A percentile compares a stretch with the other conserved stretches of the same genome.
These are phyloP conservation scores for Neomorphus geoffroyi DNA, from an alignment of 2,797 vertebrate species.

Conservation along the genomic window DNA sequence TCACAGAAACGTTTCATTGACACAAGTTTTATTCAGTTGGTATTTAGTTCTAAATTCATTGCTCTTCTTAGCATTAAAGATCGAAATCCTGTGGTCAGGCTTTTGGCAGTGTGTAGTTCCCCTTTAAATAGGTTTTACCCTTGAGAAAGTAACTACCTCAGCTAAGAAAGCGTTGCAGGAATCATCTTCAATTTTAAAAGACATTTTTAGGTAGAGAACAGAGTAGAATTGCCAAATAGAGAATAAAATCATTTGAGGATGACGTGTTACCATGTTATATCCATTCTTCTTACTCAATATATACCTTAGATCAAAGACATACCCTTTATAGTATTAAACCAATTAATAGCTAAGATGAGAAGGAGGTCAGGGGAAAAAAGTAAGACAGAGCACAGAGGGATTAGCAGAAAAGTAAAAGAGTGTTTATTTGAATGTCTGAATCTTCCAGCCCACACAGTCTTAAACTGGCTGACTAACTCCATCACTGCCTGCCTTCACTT, in stretches of 20 bases:
- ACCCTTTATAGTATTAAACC: background rate
- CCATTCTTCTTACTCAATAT: background rate
- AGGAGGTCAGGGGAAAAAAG: background rate
- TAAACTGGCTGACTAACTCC: background rate
- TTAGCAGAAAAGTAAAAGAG: constrained; percentile 37
- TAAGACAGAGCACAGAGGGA: background rate
- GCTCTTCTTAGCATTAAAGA: background rate
- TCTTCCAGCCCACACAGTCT: background rate
- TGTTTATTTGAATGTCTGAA: constrained; percentile 14
- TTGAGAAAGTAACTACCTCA: background rate
- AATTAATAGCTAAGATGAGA: background rate
- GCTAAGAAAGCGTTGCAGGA: background rate
- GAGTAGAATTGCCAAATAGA: background rate
- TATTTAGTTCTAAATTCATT: background rate
- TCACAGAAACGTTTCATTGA: background rate
- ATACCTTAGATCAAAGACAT: background rate
- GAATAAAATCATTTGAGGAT: background rate
- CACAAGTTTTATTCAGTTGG: background rate
- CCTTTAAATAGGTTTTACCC: background rate
- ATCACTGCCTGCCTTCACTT: background rate
- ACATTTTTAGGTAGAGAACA: background rate
- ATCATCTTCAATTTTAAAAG: background rate
- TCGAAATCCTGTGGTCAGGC: background rate
- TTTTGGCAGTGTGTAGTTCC: background rate
- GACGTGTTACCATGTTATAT: background rate